Conservation (phyloP, 2,113 vertebrate genomes). For the Mandrillus leucophaeus region DNA sequence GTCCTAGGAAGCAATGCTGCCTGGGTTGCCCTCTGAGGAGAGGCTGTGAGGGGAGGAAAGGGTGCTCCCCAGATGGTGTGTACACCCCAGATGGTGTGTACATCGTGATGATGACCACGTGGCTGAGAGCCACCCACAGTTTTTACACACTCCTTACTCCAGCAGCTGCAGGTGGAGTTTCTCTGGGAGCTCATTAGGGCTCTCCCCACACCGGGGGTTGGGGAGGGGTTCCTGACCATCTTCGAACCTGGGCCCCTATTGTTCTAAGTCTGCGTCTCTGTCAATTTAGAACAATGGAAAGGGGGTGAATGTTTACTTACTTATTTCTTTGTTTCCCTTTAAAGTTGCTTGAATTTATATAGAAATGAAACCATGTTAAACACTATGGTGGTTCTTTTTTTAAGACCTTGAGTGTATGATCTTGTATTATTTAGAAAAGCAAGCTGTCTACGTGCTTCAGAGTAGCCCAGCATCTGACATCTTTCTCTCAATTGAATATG, state of each 20-base stretch:
- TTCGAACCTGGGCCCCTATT: not conserved
- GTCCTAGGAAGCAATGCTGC: not conserved
- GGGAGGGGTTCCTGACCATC: not conserved
- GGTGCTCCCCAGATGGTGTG: no score
- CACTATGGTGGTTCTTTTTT: not conserved
- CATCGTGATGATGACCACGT: fast-evolving
- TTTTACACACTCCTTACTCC: fast-evolving
- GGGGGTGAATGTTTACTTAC: not conserved
- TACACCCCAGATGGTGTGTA: no score
- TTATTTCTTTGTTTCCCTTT: not conserved
- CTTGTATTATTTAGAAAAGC: not conserved
- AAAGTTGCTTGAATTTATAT: not conserved
- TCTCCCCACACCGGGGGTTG: fast-evolving
- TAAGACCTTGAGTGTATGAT: not conserved
- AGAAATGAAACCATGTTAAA: not conserved
- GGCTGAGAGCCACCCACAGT: no score
- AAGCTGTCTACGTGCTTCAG: not conserved
- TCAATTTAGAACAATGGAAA: not conserved
- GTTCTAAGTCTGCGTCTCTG: no score
- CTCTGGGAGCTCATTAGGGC: not conserved
- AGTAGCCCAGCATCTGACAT: not conserved
- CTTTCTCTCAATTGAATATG: not conserved
- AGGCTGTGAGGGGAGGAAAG: no score
- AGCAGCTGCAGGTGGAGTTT: fast-evolving
- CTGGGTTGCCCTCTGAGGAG: fast-evolving